Evolutionary conservation across 2,888 invertebrate genomes (phyloP), one percentile per base, ranked within the genome.

Genomic region (Salpingus planirostris): DNA sequence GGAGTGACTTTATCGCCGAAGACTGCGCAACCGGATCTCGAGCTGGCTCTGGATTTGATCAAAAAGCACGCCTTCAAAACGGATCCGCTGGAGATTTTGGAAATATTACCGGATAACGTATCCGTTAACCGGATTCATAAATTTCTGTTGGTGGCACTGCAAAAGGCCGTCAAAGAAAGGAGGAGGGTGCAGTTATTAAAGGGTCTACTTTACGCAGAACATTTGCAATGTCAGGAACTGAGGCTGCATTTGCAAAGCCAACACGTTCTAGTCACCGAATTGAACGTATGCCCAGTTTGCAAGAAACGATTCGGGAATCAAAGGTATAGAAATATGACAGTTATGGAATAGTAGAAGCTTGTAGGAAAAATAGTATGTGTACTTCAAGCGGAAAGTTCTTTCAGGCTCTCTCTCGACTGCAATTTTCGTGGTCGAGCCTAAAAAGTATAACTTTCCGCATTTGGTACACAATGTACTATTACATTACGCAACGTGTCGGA

Each of bases 221-320:
- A 87, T 60, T 68, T 84, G 38, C 87, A 90, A 68, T 83, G 86
- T 15, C 81, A 87, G 60, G 84, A 87, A 54, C 69, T 83, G 51
- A 74, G 86, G 46, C 79, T 87, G 60, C 76, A 77, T 48, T 79
- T 84, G 52, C 86, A 93, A 62, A 81, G 83, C 1, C 82, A 86
- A 56, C 82, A 78, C 54, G 80, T 95, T 26, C 67, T 83, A 2
- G 80, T 97, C 46, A 87, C 81, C 11, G 92, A 93, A 47, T 78
- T 82, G 50, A 87, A 85, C 55, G 78, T 88, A 31, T 97, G 97
- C 62, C 79, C 81, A 0, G 88, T 88, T 1, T 97, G 97, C 63
- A 88, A 83, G 59, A 96, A 96, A 59, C 75, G 89, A 33, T 95
- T 97, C 64, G 85, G 86, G 11, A 89, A 88, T 64, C 87, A 89